These are phyloP conservation scores for Diuraphis noxia DNA, from an alignment of 1,140 invertebrate genomes.

Conservation along the genomic window DNA sequence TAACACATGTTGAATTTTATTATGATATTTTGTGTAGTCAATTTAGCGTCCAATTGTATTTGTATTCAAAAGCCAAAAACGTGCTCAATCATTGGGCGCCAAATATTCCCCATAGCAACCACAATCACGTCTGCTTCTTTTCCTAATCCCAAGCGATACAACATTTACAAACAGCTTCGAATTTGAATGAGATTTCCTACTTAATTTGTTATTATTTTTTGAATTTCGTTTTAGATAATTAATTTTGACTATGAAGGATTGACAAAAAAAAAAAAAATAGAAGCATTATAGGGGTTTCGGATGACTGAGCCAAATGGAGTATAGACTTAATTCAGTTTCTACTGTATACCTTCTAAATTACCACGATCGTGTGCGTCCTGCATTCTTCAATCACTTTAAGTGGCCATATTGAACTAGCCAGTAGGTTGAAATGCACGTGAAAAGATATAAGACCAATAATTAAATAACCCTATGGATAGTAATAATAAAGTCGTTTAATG, in stretches of 20 bases:
- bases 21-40: not conserved
- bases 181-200: not conserved
- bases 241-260: not conserved
- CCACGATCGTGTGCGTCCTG: not conserved
- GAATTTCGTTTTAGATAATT: not conserved
- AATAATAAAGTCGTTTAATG: not conserved
- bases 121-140: not conserved
- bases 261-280: not conserved
- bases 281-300: not conserved
- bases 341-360: not conserved
- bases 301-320: conserved; percentile 24
- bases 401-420: not conserved
- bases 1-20: conserved; percentile 5
- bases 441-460: not conserved
- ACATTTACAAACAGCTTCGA: not conserved
- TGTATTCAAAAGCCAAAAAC: not conserved
- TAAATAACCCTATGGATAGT: not conserved
- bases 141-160: not conserved
- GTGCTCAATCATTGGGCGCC: not conserved
- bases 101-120: not conserved
- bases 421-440: not conserved
- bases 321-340: conserved; percentile 12
- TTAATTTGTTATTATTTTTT: not conserved
- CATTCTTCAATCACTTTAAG: conserved; percentile 25
- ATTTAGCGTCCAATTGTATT: not conserved